These are phyloP conservation scores for Lophotriccus pileatus DNA, from an alignment of 2,797 vertebrate species.

Conservation along the genomic window DNA sequence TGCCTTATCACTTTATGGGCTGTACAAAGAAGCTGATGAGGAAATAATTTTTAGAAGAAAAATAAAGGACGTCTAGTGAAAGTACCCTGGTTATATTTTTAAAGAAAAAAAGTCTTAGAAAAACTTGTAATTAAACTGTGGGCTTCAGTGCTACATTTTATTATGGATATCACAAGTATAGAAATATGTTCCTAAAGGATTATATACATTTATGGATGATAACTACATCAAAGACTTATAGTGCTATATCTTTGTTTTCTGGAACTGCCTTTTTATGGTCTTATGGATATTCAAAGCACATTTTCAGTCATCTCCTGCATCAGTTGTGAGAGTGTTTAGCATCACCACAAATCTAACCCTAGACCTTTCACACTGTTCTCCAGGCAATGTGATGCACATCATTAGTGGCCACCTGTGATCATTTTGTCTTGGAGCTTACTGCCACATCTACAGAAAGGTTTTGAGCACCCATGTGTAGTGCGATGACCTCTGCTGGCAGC, in stretches of 20 bases:
- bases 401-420: neutral
- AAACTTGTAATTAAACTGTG: neutral
- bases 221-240: neutral
- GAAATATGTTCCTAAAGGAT: neutral
- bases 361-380: neutral
- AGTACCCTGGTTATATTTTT: neutral
- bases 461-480: neutral
- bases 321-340: neutral
- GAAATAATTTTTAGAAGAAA: neutral
- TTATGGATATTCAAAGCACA: neutral
- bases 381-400: neutral
- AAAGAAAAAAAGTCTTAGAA: neutral
- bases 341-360: neutral
- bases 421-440: neutral
- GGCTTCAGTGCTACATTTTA: neutral
- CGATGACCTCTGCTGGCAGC: neutral
- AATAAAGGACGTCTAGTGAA: neutral
- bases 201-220: neutral
- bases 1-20: neutral
- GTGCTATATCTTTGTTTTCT: neutral
- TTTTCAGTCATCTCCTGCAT: neutral
- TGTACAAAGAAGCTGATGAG: neutral
- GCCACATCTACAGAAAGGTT: neutral
- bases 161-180: neutral
- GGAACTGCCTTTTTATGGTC: neutral